Evolutionary conservation across 2,888 invertebrate genomes (phyloP).

Genomic region (Caenorhabditis becei): DNA sequence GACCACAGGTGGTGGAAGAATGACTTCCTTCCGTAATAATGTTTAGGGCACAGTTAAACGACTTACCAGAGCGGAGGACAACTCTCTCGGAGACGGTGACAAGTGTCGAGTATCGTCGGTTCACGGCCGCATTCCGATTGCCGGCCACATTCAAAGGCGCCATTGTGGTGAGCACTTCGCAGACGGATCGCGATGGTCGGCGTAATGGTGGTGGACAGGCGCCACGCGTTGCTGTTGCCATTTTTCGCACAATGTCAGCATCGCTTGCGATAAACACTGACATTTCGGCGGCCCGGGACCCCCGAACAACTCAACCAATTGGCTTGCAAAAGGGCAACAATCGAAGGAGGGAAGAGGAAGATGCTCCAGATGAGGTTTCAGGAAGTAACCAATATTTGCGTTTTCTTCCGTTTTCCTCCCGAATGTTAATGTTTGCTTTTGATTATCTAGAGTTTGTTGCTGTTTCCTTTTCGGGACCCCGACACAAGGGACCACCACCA

Average conservation of each 20-base stretch:
- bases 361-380: conserved; percentile 30
- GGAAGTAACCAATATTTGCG: conserved; percentile 55
- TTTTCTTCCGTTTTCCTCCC: conserved; percentile 5
- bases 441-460: conserved; percentile 45
- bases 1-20: conserved; percentile 38
- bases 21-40: neutral
- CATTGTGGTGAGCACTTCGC: conserved; percentile 63
- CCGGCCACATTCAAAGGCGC: conserved; percentile 50
- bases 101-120: conserved; percentile 57
- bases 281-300: conserved; percentile 34
- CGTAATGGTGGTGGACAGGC: conserved; percentile 63
- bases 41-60: neutral
- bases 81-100: conserved; percentile 59
- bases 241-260: conserved; percentile 65
- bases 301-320: conserved; percentile 46
- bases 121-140: conserved; percentile 43
- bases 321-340: conserved; percentile 56
- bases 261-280: conserved; percentile 68
- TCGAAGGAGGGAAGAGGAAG: conserved; percentile 26
- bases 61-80: conserved; percentile 45
- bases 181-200: conserved; percentile 63
- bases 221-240: conserved; percentile 65
- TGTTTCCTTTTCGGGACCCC: neutral
- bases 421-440: conserved; percentile 33
- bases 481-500: too few species aligned